These are phyloP conservation scores for Sorex araneus DNA, from an alignment of 2,113 vertebrate species.

Conservation along the genomic window DNA sequence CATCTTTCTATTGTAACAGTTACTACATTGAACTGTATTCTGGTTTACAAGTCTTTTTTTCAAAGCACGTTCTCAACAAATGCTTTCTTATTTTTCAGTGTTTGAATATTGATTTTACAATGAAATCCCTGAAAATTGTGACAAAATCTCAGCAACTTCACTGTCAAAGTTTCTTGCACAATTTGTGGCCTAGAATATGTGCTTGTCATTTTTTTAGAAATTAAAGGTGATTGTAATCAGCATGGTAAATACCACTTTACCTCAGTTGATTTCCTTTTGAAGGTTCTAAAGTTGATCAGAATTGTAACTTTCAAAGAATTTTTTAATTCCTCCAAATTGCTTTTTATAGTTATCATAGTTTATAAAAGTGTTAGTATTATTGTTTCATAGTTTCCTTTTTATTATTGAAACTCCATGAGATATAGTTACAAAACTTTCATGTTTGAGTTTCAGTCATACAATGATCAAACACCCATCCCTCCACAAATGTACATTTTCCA, in stretches of 20 bases:
- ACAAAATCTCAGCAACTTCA: not conserved
- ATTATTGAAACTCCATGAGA: too few species aligned
- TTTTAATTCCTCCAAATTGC: not conserved
- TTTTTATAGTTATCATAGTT: too few species aligned
- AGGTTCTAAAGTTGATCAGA: constrained; percentile 9
- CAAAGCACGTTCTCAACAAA: not conserved
- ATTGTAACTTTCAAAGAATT: not conserved
- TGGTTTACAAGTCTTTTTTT: not conserved
- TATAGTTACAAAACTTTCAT: too few species aligned
- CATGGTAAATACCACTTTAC: not conserved
- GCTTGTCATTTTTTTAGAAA: not conserved
- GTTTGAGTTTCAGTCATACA: too few species aligned
- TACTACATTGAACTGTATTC: not conserved
- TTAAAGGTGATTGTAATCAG: not conserved
- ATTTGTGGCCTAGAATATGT: not conserved
- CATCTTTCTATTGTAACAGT: not conserved
- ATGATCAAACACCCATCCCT: too few species aligned
- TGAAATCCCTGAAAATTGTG: not conserved
- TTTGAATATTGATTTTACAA: not conserved
- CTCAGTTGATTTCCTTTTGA: not conserved
- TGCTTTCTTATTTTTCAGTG: not conserved
- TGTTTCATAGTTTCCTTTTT: too few species aligned
- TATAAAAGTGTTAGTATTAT: too few species aligned
- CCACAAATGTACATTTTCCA: too few species aligned
- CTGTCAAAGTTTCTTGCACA: not conserved